Percentiles rank a stretch among this genome's conserved stretches.
Evolutionary conservation across 2,888 invertebrate genomes (phyloP).

Genomic region (Hirudinaria manillensis): DNA sequence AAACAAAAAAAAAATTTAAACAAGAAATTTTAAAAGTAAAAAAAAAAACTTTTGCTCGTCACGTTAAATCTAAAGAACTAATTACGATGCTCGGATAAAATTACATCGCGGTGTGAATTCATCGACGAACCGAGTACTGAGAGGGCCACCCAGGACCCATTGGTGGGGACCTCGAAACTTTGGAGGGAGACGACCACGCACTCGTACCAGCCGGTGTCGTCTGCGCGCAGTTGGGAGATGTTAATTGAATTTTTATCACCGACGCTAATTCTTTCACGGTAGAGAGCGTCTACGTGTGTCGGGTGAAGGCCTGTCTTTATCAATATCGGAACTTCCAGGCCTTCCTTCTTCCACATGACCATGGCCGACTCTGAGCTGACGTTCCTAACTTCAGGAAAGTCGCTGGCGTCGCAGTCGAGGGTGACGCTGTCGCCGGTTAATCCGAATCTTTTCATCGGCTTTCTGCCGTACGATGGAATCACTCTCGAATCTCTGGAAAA

Average conservation of each 20-base stretch:
- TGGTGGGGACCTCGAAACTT: constrained; percentile 4
- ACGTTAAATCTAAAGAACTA: no score
- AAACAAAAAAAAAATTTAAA: no score
- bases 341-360: constrained; percentile 13
- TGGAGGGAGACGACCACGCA: constrained; percentile 1
- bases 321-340: constrained; percentile 6
- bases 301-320: background rate
- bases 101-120: no score
- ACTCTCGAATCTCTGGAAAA: no score
- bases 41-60: no score
- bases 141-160: constrained; percentile 7
- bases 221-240: constrained; percentile 3
- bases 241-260: background rate
- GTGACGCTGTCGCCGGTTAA: background rate
- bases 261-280: constrained; percentile 1
- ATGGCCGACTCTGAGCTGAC: background rate
- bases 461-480: no score
- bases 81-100: no score
- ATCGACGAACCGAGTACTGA: background rate
- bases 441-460: background rate
- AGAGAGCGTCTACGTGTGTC: background rate
- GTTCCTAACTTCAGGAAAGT: background rate
- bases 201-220: constrained; percentile 11
- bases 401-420: background rate
- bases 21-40: no score